Base-by-base conservation (phyloP, 2,113 vertebrate species). In the Lanius collurio region DNA sequence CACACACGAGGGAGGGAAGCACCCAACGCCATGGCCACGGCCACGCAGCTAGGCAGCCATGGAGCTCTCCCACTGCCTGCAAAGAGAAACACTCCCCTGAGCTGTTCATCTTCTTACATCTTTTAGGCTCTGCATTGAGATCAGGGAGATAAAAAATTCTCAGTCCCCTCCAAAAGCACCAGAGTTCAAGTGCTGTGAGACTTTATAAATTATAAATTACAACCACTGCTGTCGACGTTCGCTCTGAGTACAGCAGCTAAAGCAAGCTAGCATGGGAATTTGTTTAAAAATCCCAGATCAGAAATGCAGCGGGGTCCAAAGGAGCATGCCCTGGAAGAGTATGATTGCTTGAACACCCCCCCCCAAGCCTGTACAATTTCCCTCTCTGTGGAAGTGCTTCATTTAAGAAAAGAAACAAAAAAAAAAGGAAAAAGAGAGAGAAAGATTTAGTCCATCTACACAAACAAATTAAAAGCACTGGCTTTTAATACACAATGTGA, bases 1-100 rank as follows among this genome's bases (percentile, higher is more conserved):
- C 0, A 67, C 53, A 15, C 0, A 0, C 1, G 1, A 49, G 23
- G 50, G 55, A 73, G 26, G n/a, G 50, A 82, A 73, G 60, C 5
- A 18, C 28, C 18, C 53, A 30, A 10, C 0, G 2, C 6, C 3
- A 5, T 2, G 56, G 52, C 53, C 26, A 4, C 0, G 6, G 35
- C 42, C 60, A 59, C 2, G 0, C 28, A 8, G 62, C 6, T 18
- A 11, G 30, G 42, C 39, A 22, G 81, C 46, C 70, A 41, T 1
- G 0, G 39, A 78, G 47, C 64, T 70, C 55, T 55, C 35, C 60
- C 56, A 47, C 7, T 5, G 0, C 50, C 67, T 14, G 22, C 55
- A 21, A 31, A 37, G 50, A 13, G 2, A 18, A 83, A 53, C 30
- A 4, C 17, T 15, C 8, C 19, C 44, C 3, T 1, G 37, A 84